Evolutionary conservation across 2,888 invertebrate species (phyloP), one percentile per base, ranked within the genome.

Genomic region (Penaeus monodon): DNA sequence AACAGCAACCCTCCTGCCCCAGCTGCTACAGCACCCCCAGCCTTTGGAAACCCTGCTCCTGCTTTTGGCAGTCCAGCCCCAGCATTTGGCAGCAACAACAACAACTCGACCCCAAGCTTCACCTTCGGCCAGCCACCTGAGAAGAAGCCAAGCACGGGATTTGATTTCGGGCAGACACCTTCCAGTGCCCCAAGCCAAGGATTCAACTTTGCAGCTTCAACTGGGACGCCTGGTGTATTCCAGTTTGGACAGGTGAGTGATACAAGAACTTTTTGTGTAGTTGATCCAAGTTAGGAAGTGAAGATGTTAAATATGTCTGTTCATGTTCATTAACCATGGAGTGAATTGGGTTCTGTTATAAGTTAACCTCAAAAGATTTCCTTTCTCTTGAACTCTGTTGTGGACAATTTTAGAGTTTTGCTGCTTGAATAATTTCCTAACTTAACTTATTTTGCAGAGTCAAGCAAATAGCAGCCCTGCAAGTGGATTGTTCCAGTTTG

Each of bases 201-300:
- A 17, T 86, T 88, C 77, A 82, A 82, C 80, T 86, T 89, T 29
- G 63, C 86, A 24, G 85, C 77, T 66, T n/a, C 82, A 17, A 63
- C 20, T 20, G 22, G 77, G 63, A 38, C 82, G n/a, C 83, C 81
- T 29, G 81, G 70, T 17, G 65, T 81, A 22, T 89, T 87, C 84
- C 81, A 76, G 63, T 89, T 90, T 86, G 90, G 89, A 57, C 85
- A 88, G 89, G 89, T 89, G 64, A 88, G 83, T 83, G 29, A 1
- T 17, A 27, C 24, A 57, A 38, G 49, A 38, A 49, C 1, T 77
- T 33, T 64, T 38, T 77, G 24, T 77, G 14, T 77, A 14, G 17
- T 20, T 57, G 14, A 57, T 57, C 57, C 17, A 57, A 57, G 57
- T 57, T 57, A 17, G 57, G 14, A 57, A 57, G 0, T 57, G 17